These are phyloP conservation scores for Acrobasis suavella DNA, from an alignment of 2,888 invertebrate species.

Conservation along the genomic window DNA sequence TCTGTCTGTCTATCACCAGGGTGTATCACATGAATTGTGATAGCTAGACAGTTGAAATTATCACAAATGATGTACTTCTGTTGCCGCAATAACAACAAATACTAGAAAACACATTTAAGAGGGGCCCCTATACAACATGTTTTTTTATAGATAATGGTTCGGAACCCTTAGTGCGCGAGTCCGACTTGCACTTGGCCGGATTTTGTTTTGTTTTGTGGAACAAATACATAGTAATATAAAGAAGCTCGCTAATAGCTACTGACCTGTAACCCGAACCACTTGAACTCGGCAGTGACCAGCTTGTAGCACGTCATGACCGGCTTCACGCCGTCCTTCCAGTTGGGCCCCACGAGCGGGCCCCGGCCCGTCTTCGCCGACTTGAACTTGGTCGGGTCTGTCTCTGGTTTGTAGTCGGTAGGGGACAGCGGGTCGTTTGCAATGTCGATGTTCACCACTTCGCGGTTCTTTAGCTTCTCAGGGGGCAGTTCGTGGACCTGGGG, in stretches of 20 bases:
- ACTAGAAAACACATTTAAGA: too few species aligned
- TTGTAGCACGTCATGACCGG: constrained; percentile 99
- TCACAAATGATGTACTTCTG: too few species aligned
- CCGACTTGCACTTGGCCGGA: too few species aligned
- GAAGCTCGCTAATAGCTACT: background rate
- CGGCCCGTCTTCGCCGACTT: constrained; percentile 96
- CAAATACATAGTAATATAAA: background rate
- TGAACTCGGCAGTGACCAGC: constrained; percentile 97
- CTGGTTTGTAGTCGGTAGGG: constrained; percentile 92
- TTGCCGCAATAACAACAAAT: too few species aligned
- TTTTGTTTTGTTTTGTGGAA: too few species aligned
- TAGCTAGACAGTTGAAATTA: too few species aligned
- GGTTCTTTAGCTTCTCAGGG: constrained; percentile 92
- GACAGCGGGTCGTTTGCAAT: constrained; percentile 95
- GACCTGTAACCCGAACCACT: constrained; percentile 97
- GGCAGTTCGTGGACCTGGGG: constrained; percentile 94
- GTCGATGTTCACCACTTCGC: constrained; percentile 96
- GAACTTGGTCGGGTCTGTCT: constrained; percentile 86
- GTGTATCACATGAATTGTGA: too few species aligned
- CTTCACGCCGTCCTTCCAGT: constrained; percentile 89
- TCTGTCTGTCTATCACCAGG: too few species aligned
- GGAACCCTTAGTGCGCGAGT: too few species aligned
- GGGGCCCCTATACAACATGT: too few species aligned
- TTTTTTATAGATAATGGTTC: too few species aligned
- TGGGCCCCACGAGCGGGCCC: constrained; percentile 91